phyloP scores from a whole-genome alignment of 1,140 invertebrate species.

The Neotoxoptera formosana region DNA sequence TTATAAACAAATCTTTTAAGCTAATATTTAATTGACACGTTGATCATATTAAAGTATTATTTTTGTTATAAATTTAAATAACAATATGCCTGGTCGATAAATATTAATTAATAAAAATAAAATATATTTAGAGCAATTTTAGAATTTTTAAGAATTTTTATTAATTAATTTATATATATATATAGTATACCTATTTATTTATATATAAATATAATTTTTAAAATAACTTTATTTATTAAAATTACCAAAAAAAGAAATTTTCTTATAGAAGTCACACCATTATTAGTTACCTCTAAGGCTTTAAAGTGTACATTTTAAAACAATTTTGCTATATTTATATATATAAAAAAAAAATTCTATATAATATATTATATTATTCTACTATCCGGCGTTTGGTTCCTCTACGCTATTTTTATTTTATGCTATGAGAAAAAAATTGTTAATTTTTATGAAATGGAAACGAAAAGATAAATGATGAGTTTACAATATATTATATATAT shows the following conservation, averaged over 20 bases:
- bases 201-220: background rate
- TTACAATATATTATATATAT: conserved; percentile 12
- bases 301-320: conserved; percentile 51
- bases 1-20: conserved; percentile 36
- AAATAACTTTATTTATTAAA: conserved; percentile 8
- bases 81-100: conserved; percentile 49
- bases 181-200: background rate
- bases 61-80: conserved; percentile 54
- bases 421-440: conserved; percentile 39
- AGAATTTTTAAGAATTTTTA: conserved; percentile 48
- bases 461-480: conserved; percentile 19
- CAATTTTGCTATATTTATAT: conserved; percentile 56
- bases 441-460: conserved; percentile 40
- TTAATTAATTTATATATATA: conserved; percentile 38
- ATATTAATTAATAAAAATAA: conserved; percentile 50
- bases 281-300: conserved; percentile 49
- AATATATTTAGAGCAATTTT: conserved; percentile 56
- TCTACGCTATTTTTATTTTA: conserved; percentile 40
- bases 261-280: conserved; percentile 36
- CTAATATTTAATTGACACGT: conserved; percentile 55
- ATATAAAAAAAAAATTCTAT: conserved; percentile 34
- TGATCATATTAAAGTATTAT: conserved; percentile 57
- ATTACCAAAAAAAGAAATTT: background rate
- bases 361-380: conserved; percentile 38
- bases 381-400: conserved; percentile 53